phyloP scores from a whole-genome alignment of 2,888 invertebrate species.

The Athalia circularis region DNA sequence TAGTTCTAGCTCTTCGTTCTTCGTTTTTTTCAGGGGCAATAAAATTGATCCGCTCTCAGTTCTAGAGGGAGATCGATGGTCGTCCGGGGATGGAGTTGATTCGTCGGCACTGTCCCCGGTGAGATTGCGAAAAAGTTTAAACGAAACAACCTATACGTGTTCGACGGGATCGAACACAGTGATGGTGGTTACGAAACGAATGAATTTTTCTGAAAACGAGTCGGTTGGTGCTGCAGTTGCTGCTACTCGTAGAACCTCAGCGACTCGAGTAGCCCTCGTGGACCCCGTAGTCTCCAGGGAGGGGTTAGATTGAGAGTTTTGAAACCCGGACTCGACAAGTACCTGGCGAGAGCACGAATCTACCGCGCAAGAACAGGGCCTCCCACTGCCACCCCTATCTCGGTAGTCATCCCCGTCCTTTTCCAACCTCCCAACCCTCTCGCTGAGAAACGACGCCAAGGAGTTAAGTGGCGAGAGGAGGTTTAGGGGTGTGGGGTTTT shows the following conservation, averaged over 20 bases:
- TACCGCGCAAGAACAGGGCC: conserved; percentile 43
- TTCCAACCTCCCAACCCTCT: conserved; percentile 29
- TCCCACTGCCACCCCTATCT: conserved; percentile 47
- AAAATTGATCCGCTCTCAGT: too few species aligned
- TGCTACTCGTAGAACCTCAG: background rate
- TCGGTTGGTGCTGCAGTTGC: background rate
- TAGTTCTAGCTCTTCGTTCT: too few species aligned
- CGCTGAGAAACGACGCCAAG: conserved; percentile 45
- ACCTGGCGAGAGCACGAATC: conserved; percentile 26
- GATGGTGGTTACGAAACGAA: background rate
- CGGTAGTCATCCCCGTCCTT: conserved; percentile 22
- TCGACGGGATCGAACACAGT: too few species aligned
- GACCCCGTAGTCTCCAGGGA: background rate
- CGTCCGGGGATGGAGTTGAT: too few species aligned
- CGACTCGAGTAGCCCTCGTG: conserved; percentile 21
- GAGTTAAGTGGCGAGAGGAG: conserved; percentile 39
- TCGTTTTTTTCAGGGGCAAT: too few species aligned
- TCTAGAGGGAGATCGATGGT: too few species aligned
- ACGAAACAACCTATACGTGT: background rate
- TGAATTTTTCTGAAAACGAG: background rate
- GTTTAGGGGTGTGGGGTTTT: background rate
- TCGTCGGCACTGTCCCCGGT: background rate
- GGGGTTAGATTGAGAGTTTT: conserved; percentile 38
- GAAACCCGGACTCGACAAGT: conserved; percentile 54
- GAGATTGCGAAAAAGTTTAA: background rate